Evolutionary conservation across 2,888 invertebrate genomes (phyloP).

Genomic region (Lasioglossum figueresi): DNA sequence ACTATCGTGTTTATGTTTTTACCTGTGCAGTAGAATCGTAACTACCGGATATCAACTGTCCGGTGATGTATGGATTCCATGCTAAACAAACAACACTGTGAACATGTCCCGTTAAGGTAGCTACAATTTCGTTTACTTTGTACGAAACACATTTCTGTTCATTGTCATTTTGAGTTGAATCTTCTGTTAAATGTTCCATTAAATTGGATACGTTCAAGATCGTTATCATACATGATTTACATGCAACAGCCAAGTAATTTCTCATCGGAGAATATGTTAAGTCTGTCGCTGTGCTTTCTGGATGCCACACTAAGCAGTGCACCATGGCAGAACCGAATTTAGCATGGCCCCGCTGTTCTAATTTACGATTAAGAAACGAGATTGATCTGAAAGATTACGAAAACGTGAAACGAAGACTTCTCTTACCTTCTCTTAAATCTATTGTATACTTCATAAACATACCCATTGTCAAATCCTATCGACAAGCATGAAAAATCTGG

Average conservation of each 20-base stretch:
- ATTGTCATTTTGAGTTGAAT: conserved; percentile 28
- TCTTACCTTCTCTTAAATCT: not conserved
- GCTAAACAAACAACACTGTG: conserved; percentile 86
- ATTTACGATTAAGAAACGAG: conserved; percentile 71
- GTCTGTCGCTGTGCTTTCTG: conserved; percentile 87
- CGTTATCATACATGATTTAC: conserved; percentile 84
- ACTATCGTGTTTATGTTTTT: conserved; percentile 40
- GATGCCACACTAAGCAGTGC: conserved; percentile 90
- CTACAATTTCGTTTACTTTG: conserved; percentile 76
- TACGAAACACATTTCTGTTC: conserved; percentile 22
- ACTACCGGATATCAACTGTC: conserved; percentile 88
- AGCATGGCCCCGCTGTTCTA: conserved; percentile 72
- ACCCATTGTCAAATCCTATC: conserved; percentile 88
- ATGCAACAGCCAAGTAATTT: conserved; percentile 88
- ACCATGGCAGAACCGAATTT: conserved; percentile 86
- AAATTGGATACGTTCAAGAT: conserved; percentile 84
- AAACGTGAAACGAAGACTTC: too few species aligned
- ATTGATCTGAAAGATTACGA: conserved; percentile 73
- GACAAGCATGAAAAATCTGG: conserved; percentile 86
- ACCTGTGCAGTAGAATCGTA: conserved; percentile 90
- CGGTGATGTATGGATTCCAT: conserved; percentile 90
- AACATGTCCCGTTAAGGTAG: conserved; percentile 85
- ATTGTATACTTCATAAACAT: conserved; percentile 55
- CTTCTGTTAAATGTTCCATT: conserved; percentile 38
- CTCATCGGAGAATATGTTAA: conserved; percentile 85